Evolutionary conservation across 2,888 invertebrate genomes (phyloP), one percentile per base, ranked within the genome.

Genomic region (Trachelus troglodyta): DNA sequence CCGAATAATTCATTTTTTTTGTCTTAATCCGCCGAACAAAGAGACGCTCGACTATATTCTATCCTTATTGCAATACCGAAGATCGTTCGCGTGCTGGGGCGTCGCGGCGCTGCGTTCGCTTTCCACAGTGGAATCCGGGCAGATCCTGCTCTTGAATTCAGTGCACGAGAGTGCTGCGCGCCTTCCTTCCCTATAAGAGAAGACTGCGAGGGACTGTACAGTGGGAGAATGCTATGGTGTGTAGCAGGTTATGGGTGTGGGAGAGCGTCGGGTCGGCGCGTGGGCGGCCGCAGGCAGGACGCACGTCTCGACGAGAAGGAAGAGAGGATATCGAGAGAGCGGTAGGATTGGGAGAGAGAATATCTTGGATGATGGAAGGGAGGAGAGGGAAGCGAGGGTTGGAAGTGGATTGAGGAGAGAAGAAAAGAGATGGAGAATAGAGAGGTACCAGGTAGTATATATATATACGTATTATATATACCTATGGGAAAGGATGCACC

Each of bases 241-340:
- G 56, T 3, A 56, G 56, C 56, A 56, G 56, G 56, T 56, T 56
- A 56, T 56, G 56, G 82, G 85, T 87, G 86, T 86, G 87, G 87
- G 87, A 88, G 87, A 88, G 88, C 89, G 84, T 87, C 87, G 88
- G 90, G 90, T 90, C 90, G 91, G 91, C 91, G 91, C 91, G 91
- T 91, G 91, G 91, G 91, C 91, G 91, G 90, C 91, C 91, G 90
- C 90, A 90, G 91, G 91, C 91, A 88, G 88, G 89, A 89, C 90
- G 91, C 90, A 87, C 91, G 91, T 90, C 90, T 86, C 84, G 68
- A 81, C 77, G 84, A 84, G 80, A 76, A 84, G 82, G 85, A 84
- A 83, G 85, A 79, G 82, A 83, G 79, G 85, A 86, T 82, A 81
- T 81, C 82, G 85, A 81, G 84, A 79, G 81, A 35, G 71, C 11